A percentile compares a stretch with the other conserved stretches of the same genome.
phyloP scores from a whole-genome alignment of 2,113 vertebrate genomes.

The Oreocharis arfaki region DNA sequence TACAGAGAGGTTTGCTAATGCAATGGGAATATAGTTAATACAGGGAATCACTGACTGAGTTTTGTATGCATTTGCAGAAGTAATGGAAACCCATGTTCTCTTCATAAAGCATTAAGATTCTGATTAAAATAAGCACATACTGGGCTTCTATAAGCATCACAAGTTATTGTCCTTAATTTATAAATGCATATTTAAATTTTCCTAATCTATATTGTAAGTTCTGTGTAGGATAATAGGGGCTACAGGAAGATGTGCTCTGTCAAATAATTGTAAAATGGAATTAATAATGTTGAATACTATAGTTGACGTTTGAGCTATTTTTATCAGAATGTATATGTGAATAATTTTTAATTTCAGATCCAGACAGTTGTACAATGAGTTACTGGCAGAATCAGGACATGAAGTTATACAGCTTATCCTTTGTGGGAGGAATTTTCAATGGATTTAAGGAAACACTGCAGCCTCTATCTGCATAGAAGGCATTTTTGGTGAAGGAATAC shows the following conservation, averaged over 20 bases:
- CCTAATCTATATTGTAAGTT: background rate
- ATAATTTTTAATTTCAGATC: background rate
- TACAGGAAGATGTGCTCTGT: background rate
- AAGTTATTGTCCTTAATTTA: background rate
- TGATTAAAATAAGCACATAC: background rate
- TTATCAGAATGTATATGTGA: background rate
- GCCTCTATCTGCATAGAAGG: background rate
- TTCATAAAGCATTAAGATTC: background rate
- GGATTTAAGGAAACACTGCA: background rate
- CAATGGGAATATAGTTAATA: background rate
- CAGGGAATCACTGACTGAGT: background rate
- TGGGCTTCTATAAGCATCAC: background rate
- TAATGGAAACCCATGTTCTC: background rate
- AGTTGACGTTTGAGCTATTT: background rate
- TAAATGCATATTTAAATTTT: background rate
- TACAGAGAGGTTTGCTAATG: background rate
- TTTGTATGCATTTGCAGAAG: background rate
- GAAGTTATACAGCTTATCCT: background rate
- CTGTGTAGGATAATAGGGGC: background rate
- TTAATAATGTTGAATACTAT: background rate
- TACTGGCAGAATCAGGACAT: background rate
- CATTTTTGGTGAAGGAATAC: background rate
- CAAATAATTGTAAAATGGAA: background rate
- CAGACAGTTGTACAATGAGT: background rate
- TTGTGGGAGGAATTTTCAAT: background rate